Percentiles rank a stretch among this genome's conserved stretches.
Evolutionary conservation across 2,113 vertebrate species (phyloP).

Genomic region (Sinocyclocheilus rhinocerous): DNA sequence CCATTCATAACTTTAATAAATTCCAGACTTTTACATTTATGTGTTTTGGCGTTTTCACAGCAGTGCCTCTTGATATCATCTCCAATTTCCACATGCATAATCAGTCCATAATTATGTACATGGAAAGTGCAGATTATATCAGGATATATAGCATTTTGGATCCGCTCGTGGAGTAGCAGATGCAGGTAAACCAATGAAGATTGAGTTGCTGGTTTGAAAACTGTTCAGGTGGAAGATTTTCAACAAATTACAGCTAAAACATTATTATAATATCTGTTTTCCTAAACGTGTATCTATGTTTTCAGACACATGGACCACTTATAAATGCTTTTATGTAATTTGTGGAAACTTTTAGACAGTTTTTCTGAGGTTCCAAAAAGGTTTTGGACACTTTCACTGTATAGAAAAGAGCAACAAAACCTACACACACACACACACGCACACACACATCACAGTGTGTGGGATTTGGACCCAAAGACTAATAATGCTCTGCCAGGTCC

Average conservation of each 20-base stretch:
- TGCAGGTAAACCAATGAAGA: background rate
- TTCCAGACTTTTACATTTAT: background rate
- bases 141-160: background rate
- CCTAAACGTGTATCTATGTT: background rate
- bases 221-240: background rate
- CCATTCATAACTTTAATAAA: background rate
- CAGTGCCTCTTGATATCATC: background rate
- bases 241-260: background rate
- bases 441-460: background rate
- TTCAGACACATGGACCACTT: background rate
- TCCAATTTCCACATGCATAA: background rate
- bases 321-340: background rate
- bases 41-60: background rate
- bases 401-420: background rate
- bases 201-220: background rate
- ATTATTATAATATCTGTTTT: background rate
- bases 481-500: constrained; percentile 19
- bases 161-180: background rate
- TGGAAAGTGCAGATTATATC: background rate
- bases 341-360: background rate
- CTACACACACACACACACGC: background rate
- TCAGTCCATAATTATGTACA: background rate
- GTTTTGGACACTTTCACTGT: background rate
- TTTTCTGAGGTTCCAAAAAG: background rate
- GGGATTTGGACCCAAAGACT: constrained; percentile 33